Evolutionary conservation across 2,113 vertebrate species (phyloP).

Genomic region (Megaceryle maxima): DNA sequence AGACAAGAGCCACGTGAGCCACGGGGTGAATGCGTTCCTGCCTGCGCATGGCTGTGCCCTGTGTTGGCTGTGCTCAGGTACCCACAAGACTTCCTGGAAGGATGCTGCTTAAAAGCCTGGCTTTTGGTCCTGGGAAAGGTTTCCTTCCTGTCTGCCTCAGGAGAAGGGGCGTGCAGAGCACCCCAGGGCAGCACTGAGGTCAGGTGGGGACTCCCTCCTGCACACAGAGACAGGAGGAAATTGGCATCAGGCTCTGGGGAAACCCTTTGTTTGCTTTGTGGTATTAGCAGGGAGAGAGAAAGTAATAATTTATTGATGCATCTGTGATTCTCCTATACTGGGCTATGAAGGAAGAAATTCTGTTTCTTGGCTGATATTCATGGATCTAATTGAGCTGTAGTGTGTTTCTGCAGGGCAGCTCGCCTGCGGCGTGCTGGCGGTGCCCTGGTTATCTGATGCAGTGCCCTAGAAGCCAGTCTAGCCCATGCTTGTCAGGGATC

Average conservation of each 20-base stretch:
- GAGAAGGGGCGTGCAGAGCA: neutral
- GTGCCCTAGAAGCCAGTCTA: neutral
- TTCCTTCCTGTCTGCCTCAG: neutral
- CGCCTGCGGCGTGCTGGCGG: neutral
- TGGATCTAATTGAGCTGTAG: neutral
- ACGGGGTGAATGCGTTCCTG: rapidly evolving
- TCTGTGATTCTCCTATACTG: neutral
- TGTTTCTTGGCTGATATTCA: neutral
- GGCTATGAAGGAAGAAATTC: neutral
- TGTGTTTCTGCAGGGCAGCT: neutral
- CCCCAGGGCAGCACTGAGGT: neutral
- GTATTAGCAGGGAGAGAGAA: constrained; percentile 10
- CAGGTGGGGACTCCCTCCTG: neutral
- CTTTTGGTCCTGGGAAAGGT: neutral
- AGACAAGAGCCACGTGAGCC: neutral
- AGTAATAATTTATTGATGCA: constrained; percentile 57
- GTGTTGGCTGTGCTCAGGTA: rapidly evolving
- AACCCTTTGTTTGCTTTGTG: constrained; percentile 18
- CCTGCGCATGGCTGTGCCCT: neutral
- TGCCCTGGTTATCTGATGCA: neutral
- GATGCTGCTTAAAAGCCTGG: neutral
- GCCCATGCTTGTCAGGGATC: neutral
- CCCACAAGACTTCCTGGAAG: neutral
- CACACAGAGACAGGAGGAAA: neutral
- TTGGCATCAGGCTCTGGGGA: neutral